A percentile compares a stretch with the other conserved stretches of the same genome.
Conservation (phyloP, 2,888 invertebrate species). For the Tridacna gigas region DNA sequence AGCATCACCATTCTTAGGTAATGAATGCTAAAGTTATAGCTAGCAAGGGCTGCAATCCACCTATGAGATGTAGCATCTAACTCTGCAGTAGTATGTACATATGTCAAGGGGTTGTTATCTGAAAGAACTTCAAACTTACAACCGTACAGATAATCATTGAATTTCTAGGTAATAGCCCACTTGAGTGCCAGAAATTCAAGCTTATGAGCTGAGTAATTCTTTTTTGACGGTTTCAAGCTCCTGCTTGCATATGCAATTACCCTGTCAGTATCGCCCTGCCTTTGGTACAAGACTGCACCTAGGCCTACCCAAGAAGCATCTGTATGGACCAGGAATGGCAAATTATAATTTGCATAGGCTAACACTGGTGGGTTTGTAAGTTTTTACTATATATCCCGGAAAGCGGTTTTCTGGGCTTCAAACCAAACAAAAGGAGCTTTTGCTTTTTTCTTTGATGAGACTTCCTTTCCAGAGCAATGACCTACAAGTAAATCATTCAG, state of each 20-base stretch:
- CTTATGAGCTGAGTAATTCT: slow-evolving; percentile 49
- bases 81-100: slow-evolving; percentile 47
- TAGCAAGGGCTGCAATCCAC: slow-evolving; percentile 50
- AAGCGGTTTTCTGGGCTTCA: slow-evolving; percentile 17
- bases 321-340: slow-evolving; percentile 25
- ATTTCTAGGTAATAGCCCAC: slow-evolving; percentile 56
- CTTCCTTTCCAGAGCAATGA: background rate
- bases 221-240: slow-evolving; percentile 30
- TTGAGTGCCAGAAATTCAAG: slow-evolving; percentile 49
- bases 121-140: slow-evolving; percentile 21
- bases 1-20: slow-evolving; percentile 45
- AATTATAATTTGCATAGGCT: slow-evolving; percentile 23
- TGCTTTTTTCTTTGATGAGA: background rate
- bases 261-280: too few species aligned
- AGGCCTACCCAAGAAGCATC: too few species aligned
- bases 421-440: background rate
- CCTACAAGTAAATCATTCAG: slow-evolving; percentile 8
- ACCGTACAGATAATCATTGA: slow-evolving; percentile 55
- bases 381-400: background rate
- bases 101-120: slow-evolving; percentile 57
- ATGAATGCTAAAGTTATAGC: slow-evolving; percentile 36
- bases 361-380: slow-evolving; percentile 19
- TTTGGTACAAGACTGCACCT: too few species aligned
- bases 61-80: slow-evolving; percentile 27
- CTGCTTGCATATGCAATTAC: slow-evolving; percentile 53